Conservation (phyloP, 1,140 invertebrate species). For the Tyrophagus putrescentiae region DNA sequence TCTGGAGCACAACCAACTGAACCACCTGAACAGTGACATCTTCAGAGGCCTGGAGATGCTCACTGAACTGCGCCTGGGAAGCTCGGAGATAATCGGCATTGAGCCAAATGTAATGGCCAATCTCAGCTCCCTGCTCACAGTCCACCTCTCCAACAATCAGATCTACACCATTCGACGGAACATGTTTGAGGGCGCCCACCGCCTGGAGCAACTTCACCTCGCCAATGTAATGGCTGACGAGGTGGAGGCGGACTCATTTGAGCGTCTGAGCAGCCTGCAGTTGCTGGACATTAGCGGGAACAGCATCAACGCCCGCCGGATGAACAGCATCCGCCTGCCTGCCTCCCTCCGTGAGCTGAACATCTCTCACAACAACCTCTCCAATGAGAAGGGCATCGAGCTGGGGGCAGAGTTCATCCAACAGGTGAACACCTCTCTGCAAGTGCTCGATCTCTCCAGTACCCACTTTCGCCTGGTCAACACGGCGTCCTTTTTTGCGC, state of each 20-base stretch:
- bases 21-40: constrained; percentile 30
- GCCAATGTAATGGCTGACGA: constrained; percentile 44
- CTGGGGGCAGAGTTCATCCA: constrained; percentile 8
- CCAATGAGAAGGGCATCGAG: constrained; percentile 12
- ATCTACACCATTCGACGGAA: constrained; percentile 30
- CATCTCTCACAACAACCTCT: constrained; percentile 42
- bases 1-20: constrained; percentile 31
- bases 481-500: constrained; percentile 26
- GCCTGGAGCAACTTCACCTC: constrained; percentile 42
- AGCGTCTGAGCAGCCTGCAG: constrained; percentile 46
- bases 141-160: constrained; percentile 48
- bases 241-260: constrained; percentile 48
- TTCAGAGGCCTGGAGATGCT: constrained; percentile 50
- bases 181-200: constrained; percentile 46
- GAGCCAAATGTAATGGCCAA: constrained; percentile 44
- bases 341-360: constrained; percentile 14
- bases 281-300: constrained; percentile 58
- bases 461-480: constrained; percentile 1
- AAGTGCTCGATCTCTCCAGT: constrained; percentile 14
- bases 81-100: constrained; percentile 40
- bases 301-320: constrained; percentile 36
- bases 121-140: constrained; percentile 42
- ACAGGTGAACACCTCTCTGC: neutral
- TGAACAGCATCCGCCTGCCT: constrained; percentile 25
- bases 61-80: constrained; percentile 46